These are phyloP conservation scores for Centropyge bicolor DNA, from an alignment of 2,797 vertebrate genomes.

Conservation along the genomic window DNA sequence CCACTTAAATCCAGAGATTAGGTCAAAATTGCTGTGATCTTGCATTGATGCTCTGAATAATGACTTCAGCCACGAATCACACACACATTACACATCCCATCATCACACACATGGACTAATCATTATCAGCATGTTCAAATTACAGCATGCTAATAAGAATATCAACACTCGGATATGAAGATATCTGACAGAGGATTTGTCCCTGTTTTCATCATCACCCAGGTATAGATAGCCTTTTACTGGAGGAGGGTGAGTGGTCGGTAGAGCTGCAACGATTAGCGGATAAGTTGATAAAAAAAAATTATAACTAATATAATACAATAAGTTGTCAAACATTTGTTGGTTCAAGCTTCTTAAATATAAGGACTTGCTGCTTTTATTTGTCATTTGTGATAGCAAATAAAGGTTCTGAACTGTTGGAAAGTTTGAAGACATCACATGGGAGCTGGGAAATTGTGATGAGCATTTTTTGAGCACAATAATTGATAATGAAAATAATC, in stretches of 20 bases:
- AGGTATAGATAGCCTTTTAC: not conserved
- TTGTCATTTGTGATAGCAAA: no score
- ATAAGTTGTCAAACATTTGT: no score
- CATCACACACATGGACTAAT: not conserved
- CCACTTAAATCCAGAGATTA: not conserved
- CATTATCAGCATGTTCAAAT: slow-evolving; percentile 7
- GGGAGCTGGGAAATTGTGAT: no score
- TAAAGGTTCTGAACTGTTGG: no score
- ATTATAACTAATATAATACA: no score
- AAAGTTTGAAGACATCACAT: no score
- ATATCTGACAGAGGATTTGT: slow-evolving; percentile 1
- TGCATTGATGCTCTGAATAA: slow-evolving; percentile 42
- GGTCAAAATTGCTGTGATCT: slow-evolving; percentile 17
- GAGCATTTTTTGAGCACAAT: no score
- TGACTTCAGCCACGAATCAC: slow-evolving; percentile 30
- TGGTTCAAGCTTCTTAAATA: no score
- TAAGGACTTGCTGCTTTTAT: no score
- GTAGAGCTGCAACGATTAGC: no score
- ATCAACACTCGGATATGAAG: slow-evolving; percentile 9
- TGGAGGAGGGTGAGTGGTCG: not conserved
- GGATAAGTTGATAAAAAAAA: no score
- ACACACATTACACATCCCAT: slow-evolving; percentile 1
- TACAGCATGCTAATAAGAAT: slow-evolving; percentile 1
- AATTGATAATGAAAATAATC: no score
- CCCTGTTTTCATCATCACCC: slow-evolving; percentile 11